phyloP scores from a whole-genome alignment of 2,113 vertebrate species.

The Mola mola region DNA sequence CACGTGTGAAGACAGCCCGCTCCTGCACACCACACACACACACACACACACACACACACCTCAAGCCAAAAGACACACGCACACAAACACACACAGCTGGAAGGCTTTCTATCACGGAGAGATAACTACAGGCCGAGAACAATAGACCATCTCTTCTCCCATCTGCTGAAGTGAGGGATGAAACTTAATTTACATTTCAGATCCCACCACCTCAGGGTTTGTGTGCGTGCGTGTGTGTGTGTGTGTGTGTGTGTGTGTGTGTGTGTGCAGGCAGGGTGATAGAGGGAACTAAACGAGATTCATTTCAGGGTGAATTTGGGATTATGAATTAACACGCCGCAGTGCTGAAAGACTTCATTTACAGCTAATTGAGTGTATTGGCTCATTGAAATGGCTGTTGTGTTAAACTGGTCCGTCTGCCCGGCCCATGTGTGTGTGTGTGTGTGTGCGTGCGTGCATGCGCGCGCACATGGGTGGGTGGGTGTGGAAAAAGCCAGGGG shows the following conservation, averaged over 20 bases:
- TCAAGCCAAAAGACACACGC: conserved; percentile 7
- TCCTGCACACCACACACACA: conserved; percentile 18
- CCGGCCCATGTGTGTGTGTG: conserved; percentile 25
- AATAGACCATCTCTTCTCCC: conserved; percentile 80
- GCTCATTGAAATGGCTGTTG: conserved; percentile 71
- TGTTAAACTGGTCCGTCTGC: conserved; percentile 47
- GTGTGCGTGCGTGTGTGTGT: conserved; percentile 34
- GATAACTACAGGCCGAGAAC: conserved; percentile 78
- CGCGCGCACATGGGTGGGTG: conserved; percentile 16
- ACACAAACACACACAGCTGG: conserved; percentile 63
- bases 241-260: neutral
- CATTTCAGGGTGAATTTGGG: conserved; percentile 78
- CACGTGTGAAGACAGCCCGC: conserved; percentile 61
- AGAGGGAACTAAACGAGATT: conserved; percentile 67
- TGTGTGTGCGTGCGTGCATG: conserved; percentile 14
- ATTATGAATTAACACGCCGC: conserved; percentile 78
- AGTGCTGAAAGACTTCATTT: conserved; percentile 79
- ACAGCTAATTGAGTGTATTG: conserved; percentile 72
- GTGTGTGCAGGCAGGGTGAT: conserved; percentile 16
- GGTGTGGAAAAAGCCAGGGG: conserved; percentile 33
- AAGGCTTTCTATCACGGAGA: conserved; percentile 70
- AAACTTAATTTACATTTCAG: conserved; percentile 81
- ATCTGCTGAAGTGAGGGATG: conserved; percentile 77
- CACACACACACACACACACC: conserved; percentile 35
- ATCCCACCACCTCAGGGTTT: conserved; percentile 67